Evolutionary conservation across 2,797 vertebrate genomes (phyloP).

Genomic region (Natrix natrix): DNA sequence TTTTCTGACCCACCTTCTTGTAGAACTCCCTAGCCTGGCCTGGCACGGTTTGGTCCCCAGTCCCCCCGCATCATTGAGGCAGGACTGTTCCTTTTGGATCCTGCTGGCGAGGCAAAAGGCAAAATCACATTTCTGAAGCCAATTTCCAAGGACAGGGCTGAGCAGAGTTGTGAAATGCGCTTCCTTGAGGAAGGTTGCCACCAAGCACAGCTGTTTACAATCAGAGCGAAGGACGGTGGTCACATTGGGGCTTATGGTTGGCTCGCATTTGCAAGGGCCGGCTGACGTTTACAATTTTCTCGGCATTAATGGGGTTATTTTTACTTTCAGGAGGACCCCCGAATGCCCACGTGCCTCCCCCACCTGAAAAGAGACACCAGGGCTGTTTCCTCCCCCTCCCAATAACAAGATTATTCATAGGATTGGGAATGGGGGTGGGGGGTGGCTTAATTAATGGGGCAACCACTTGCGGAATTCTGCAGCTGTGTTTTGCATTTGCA

Average conservation of each 20-base stretch:
- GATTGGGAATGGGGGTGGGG: background rate
- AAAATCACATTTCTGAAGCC: slow-evolving; percentile 24
- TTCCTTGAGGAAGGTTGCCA: slow-evolving; percentile 32
- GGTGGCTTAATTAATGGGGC: background rate
- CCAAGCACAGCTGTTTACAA: slow-evolving; percentile 65
- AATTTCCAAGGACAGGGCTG: slow-evolving; percentile 14
- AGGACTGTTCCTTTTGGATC: background rate
- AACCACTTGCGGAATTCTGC: background rate
- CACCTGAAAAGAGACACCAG: background rate
- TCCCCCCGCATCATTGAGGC: background rate
- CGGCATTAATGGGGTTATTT: slow-evolving; percentile 62
- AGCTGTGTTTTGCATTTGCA: background rate
- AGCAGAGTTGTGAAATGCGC: slow-evolving; percentile 53
- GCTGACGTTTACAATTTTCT: slow-evolving; percentile 51
- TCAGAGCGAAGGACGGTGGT: slow-evolving; percentile 47
- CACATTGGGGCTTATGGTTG: slow-evolving; percentile 63
- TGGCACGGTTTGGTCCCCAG: background rate
- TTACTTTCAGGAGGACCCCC: slow-evolving; percentile 40
- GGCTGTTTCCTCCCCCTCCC: background rate
- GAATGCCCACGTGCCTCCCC: background rate
- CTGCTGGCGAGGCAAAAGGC: slow-evolving; percentile 20
- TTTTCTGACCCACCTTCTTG: background rate
- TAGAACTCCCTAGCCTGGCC: background rate
- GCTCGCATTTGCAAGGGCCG: slow-evolving; percentile 49
- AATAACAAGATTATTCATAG: background rate